Evolutionary conservation across 2,888 invertebrate genomes (phyloP), one percentile per base, ranked within the genome.

Genomic region (Andrena marginata): DNA sequence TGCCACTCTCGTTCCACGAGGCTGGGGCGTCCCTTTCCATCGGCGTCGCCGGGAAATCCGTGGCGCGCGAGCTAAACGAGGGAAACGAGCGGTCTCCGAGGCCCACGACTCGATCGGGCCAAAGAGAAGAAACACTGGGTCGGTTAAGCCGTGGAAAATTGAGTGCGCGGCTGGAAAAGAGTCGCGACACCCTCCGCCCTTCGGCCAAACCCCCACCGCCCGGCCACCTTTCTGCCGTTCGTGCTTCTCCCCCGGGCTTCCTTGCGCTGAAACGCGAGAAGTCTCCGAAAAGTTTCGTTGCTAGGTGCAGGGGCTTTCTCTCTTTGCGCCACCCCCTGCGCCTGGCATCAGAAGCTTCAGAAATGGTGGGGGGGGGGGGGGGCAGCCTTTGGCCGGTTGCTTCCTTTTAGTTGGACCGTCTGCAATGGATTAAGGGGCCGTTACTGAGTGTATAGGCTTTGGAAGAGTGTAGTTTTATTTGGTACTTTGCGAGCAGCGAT

Each of bases 111-210:
- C 81, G 84, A 78, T 78, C 82, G 49, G 75, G 13, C 62, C 71
- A 71, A 81, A 80, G 72, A 77, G 77, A 81, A 72, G 82, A 80
- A 78, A 84, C 80, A 72, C 29, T 70, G 68, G 82, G 87, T 84
- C 86, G 89, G 90, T 92, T 92, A 92, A 93, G 92, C 93, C 90
- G 89, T 90, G 91, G 92, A 92, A 93, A 93, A 93, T 93, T 93
- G 93, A 93, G 92, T 91, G 90, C 90, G 85, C 91, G 82, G 84
- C 88, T 54, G 42, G 60, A 77, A 71, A 80, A 82, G 77, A 70
- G 64, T 68, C 67, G 48, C 68, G 20, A 48, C 56, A 51, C 74
- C 8, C 33, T 54, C 65, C 29, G 31, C 20, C 54, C 23, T 42
- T 74, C 23, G 23, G 13, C 54, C 7, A 4, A 23, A 23, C 26